phyloP scores from a whole-genome alignment of 2,113 vertebrate genomes.

The Canis aureus region DNA sequence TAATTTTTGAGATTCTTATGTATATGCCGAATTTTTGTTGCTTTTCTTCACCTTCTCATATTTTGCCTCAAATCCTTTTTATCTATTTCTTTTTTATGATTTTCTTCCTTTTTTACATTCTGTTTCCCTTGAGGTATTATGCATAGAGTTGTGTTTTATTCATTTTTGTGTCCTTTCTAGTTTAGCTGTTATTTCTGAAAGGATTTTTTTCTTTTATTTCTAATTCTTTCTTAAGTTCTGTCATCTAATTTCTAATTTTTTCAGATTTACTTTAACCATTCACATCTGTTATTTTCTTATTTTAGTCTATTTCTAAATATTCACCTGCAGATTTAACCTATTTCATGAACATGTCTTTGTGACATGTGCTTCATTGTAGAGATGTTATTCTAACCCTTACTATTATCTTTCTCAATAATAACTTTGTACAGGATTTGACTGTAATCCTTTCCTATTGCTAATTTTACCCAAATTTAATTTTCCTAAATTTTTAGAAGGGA shows the following conservation, averaged over 20 bases:
- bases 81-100: not conserved
- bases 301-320: not conserved
- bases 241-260: not conserved
- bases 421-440: not conserved
- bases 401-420: not conserved
- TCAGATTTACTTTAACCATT: not conserved
- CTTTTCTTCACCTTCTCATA: not conserved
- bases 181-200: slow-evolving; percentile 12
- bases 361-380: not conserved
- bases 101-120: not conserved
- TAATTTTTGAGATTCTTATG: not conserved
- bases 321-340: not conserved
- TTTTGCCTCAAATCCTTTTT: not conserved
- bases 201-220: not conserved
- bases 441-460: not conserved
- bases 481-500: not conserved
- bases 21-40: not conserved
- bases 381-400: not conserved
- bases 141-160: not conserved
- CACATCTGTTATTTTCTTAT: not conserved
- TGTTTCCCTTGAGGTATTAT: not conserved
- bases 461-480: not conserved
- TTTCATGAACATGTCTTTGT: not conserved
- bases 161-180: not conserved
- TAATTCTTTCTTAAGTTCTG: not conserved